Conservation (phyloP, 2,888 invertebrate genomes). For the Clostera curtula region DNA sequence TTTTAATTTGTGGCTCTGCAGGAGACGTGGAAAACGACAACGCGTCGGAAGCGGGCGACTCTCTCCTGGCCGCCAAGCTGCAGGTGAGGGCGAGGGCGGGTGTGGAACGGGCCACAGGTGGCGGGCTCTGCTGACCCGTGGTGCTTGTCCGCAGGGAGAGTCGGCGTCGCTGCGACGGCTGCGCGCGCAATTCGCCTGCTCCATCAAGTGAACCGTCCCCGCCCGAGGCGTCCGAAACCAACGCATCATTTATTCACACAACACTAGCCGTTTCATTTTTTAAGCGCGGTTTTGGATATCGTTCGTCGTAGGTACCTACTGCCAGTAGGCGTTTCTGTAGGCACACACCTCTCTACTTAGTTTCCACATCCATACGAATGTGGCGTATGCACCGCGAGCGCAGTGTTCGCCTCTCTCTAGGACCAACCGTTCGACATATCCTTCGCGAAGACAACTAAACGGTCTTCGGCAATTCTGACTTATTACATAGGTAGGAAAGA, state of each 20-base stretch:
- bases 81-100: constrained; percentile 19
- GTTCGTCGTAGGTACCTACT: no score
- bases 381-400: no score
- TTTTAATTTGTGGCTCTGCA: no score
- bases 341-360: no score
- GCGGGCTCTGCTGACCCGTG: constrained; percentile 3
- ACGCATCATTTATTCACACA: no score
- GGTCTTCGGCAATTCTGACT: no score
- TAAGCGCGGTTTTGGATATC: no score
- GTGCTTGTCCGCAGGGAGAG: constrained; percentile 19
- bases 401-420: constrained; percentile 13
- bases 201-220: constrained; percentile 43
- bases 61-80: constrained; percentile 13
- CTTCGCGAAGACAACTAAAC: no score
- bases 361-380: no score
- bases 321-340: no score
- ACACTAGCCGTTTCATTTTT: no score
- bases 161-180: constrained; percentile 46
- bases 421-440: constrained; percentile 28
- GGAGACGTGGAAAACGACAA: constrained; percentile 50
- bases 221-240: background rate
- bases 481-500: no score
- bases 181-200: constrained; percentile 59
- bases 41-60: constrained; percentile 23
- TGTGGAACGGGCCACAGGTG: constrained; percentile 10